A percentile compares a stretch with the other conserved stretches of the same genome.
These are phyloP conservation scores for Emesis furor DNA, from an alignment of 2,888 invertebrate genomes.

Conservation along the genomic window DNA sequence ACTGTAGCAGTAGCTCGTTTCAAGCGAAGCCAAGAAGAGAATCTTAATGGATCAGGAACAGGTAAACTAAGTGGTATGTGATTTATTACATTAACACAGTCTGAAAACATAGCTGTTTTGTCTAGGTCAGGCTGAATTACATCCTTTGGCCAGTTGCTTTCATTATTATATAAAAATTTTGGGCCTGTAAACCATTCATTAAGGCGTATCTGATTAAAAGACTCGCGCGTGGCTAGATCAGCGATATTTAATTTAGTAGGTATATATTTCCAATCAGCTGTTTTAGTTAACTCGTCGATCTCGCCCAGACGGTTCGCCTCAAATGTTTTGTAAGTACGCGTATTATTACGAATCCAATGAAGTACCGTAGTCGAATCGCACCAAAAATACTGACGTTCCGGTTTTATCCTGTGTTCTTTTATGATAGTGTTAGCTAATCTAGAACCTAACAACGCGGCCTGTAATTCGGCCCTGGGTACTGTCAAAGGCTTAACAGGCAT, in stretches of 20 bases:
- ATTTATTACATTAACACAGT: background rate
- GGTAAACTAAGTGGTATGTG: no score
- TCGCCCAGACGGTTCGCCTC: background rate
- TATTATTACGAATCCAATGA: background rate
- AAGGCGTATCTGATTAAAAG: background rate
- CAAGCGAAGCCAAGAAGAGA: conserved; percentile 4
- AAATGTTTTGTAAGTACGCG: background rate
- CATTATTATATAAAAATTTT: background rate
- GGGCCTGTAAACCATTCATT: background rate
- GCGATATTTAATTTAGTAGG: background rate
- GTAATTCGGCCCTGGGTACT: background rate
- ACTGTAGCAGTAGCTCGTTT: background rate
- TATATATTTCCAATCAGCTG: background rate
- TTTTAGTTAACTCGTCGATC: background rate
- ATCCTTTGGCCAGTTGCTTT: background rate
- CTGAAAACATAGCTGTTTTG: background rate
- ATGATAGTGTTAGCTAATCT: background rate
- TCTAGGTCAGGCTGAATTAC: background rate
- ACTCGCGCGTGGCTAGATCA: background rate
- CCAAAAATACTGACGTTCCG: background rate
- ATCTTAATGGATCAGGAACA: background rate
- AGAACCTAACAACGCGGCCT: background rate
- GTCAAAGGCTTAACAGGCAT: background rate
- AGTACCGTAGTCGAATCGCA: background rate
- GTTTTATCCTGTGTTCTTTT: background rate